These are phyloP conservation scores for Agrochola lychnidis DNA, from an alignment of 2,888 invertebrate species.

Conservation along the genomic window DNA sequence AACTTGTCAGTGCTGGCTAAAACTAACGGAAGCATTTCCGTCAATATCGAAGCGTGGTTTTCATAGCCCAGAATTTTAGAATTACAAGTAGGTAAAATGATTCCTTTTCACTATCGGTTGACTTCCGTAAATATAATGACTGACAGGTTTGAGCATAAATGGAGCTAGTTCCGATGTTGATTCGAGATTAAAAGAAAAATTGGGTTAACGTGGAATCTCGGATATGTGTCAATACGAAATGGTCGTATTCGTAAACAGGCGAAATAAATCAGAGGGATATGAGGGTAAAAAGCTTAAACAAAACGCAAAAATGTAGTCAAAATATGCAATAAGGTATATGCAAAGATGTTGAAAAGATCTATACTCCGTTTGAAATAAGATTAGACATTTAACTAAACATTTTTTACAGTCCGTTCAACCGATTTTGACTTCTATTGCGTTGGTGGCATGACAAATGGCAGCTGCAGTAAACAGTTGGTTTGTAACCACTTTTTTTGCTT, in stretches of 20 bases:
- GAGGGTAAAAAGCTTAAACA: neutral
- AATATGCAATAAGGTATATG: neutral
- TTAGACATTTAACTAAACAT: too few relatives aligned
- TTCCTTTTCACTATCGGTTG: neutral
- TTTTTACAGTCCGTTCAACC: too few relatives aligned
- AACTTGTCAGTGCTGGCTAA: neutral
- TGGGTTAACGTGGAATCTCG: slow-evolving; percentile 6
- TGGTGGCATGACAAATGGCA: too few relatives aligned
- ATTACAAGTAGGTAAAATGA: too few relatives aligned
- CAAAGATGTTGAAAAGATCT: slow-evolving; percentile 13
- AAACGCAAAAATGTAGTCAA: neutral
- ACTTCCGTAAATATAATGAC: slow-evolving; percentile 22
- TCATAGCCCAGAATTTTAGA: too few relatives aligned
- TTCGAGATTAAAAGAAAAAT: slow-evolving; percentile 22
- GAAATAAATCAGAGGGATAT: neutral
- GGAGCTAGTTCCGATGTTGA: neutral
- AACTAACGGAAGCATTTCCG: neutral
- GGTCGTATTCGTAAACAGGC: neutral
- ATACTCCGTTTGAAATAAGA: too few relatives aligned
- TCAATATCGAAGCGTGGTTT: neutral
- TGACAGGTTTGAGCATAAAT: neutral
- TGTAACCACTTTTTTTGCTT: too few relatives aligned
- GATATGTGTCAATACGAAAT: slow-evolving; percentile 19
- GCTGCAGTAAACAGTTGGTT: too few relatives aligned
- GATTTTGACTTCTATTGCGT: too few relatives aligned